These are phyloP conservation scores for Fragum sueziense DNA, from an alignment of 2,888 invertebrate species.

Conservation along the genomic window DNA sequence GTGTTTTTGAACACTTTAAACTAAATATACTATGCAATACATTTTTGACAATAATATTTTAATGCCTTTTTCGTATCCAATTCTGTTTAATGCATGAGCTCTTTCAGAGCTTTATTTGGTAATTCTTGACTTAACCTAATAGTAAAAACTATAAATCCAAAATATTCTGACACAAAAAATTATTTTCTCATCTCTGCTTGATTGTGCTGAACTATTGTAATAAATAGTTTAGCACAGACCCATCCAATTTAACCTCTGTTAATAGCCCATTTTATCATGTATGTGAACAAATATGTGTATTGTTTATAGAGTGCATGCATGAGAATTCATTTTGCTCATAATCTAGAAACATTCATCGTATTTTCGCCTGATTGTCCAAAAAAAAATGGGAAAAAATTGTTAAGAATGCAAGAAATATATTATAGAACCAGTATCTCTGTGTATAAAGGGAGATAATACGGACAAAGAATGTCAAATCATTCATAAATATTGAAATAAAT, in stretches of 20 bases:
- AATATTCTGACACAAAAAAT: no score
- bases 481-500: constrained; percentile 8
- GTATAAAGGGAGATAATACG: constrained; percentile 13
- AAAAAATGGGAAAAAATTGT: constrained; percentile 14
- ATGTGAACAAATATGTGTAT: constrained; percentile 7
- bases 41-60: not conserved
- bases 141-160: no score
- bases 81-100: no score
- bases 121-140: no score
- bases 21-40: not conserved
- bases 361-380: constrained; percentile 31
- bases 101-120: no score
- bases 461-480: constrained; percentile 10
- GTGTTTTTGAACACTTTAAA: not conserved
- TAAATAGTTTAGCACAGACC: no score
- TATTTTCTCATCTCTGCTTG: no score
- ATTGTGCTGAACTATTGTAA: no score
- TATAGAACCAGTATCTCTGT: constrained; percentile 9
- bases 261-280: not conserved
- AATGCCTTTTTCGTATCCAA: no score
- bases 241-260: no score
- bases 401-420: constrained; percentile 14
- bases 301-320: constrained; percentile 10
- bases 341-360: constrained; percentile 18
- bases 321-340: constrained; percentile 10